Base-by-base conservation (phyloP, 2,797 vertebrate species). In the Helostoma temminkii region DNA sequence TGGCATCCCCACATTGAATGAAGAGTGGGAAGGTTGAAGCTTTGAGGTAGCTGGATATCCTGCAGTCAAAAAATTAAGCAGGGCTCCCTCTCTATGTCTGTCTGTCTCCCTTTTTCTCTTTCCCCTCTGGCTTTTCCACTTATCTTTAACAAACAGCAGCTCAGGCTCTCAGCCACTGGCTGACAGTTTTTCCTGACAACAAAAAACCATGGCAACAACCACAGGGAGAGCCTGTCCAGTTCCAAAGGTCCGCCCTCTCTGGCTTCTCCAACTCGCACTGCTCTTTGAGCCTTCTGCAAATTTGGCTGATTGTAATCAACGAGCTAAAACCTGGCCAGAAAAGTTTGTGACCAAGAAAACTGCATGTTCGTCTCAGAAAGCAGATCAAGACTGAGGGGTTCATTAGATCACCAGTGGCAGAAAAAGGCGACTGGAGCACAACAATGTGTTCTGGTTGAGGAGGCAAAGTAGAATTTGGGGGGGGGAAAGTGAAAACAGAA, bases 121-220 rank as follows among this genome's bases (percentile, higher is more conserved):
- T 54, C 70, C 80, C 91, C 86, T 80, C 84, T 73, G 86, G 91
- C 88, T 88, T 85, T 85, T 83, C 80, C 85, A 92, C 88, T 93
- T 92, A 93, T 93, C 91, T 92, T 90, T 86, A 89, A 89, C 87
- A 90, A 92, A 91, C 92, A 93, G 90, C 90, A 93, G 88, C 84
- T 74, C 82, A 82, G 89, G 83, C 91, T 78, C 82, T 82, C 88
- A 82, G 90, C 84, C 89, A 89, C 89, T 88, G 89, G 89, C 82
- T 85, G 64, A 82, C 88, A 86, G 87, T 92, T 91, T 88, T 89
- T 92, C 82, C 88, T 77, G 46, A 91, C 87, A 89, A 87, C 82
- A 86, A 86, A 83, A 88, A 87, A 84, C 78, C 84, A 90, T 87
- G 85, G 89, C 91, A 91, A 90, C 87, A 84, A 81, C 83, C 70